phyloP scores from a whole-genome alignment of 1,140 invertebrate genomes.

The Trissolcus basalis region DNA sequence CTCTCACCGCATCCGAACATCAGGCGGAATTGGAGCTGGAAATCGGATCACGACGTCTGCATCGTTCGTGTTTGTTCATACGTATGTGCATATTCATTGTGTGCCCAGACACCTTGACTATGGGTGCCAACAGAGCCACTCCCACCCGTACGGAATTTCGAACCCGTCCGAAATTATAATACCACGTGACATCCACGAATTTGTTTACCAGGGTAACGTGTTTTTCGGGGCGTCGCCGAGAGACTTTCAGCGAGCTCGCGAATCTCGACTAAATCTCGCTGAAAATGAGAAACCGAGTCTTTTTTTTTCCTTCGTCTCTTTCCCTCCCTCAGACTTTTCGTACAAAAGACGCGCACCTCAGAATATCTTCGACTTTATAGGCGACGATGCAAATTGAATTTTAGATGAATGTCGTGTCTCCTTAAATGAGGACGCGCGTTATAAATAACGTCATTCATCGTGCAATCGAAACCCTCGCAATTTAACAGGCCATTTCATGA shows the following conservation, averaged over 20 bases:
- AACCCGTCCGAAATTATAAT: conserved; percentile 44
- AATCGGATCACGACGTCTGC: conserved; percentile 29
- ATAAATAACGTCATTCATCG: conserved; percentile 38
- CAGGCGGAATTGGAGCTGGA: conserved; percentile 24
- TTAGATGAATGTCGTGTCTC: conserved; percentile 46
- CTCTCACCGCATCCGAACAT: conserved; percentile 29
- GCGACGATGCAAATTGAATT: conserved; percentile 52
- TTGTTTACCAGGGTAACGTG: conserved; percentile 23
- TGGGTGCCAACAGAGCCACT: background rate
- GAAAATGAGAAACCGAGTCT: conserved; percentile 51
- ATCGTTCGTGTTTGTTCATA: conserved; percentile 19
- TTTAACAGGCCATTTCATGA: conserved; percentile 41
- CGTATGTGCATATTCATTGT: conserved; percentile 35
- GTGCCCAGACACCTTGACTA: conserved; percentile 5
- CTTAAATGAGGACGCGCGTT: conserved; percentile 23
- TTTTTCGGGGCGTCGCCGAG: conserved; percentile 26
- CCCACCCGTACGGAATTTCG: conserved; percentile 1
- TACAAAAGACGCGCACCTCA: conserved; percentile 25
- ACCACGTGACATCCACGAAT: conserved; percentile 47
- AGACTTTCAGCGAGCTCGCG: conserved; percentile 33
- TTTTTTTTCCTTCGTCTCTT: conserved; percentile 11
- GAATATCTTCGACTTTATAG: conserved; percentile 49
- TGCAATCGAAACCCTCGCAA: conserved; percentile 30
- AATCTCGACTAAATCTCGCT: conserved; percentile 47
- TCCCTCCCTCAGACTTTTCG: conserved; percentile 33